Conservation (phyloP, 2,888 invertebrate genomes). For the Nomada fucata region DNA sequence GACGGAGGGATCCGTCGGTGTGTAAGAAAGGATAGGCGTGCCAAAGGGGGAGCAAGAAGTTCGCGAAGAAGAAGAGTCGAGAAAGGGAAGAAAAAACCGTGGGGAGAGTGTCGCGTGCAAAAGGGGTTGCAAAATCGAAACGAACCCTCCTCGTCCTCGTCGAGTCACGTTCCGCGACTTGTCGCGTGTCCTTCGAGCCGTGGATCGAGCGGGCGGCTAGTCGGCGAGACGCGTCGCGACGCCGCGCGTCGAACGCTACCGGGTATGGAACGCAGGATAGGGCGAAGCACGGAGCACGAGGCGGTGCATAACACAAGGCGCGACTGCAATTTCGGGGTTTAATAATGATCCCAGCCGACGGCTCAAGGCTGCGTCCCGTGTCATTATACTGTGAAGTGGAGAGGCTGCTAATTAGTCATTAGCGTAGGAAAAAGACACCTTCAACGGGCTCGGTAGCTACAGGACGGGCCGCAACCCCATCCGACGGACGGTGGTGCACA, state of each 20-base stretch:
- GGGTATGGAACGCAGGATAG: slow-evolving; percentile 39
- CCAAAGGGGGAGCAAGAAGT: not conserved
- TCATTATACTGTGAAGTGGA: slow-evolving; percentile 82
- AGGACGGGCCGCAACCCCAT: slow-evolving; percentile 71
- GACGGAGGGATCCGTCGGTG: not conserved
- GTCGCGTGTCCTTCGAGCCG: slow-evolving; percentile 60
- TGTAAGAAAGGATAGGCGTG: not conserved
- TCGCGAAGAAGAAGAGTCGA: not conserved
- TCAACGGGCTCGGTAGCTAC: slow-evolving; percentile 66
- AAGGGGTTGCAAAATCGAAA: slow-evolving; percentile 27
- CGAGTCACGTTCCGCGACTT: slow-evolving; percentile 64
- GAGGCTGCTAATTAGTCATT: slow-evolving; percentile 84
- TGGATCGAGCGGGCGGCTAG: slow-evolving; percentile 23
- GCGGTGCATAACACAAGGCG: slow-evolving; percentile 53
- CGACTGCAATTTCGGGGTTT: slow-evolving; percentile 77
- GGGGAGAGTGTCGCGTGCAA: not conserved
- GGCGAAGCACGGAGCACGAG: slow-evolving; percentile 51
- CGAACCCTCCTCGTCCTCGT: slow-evolving; percentile 62
- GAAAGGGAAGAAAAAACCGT: not conserved
- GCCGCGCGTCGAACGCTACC: slow-evolving; percentile 2
- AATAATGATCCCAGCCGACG: slow-evolving; percentile 77
- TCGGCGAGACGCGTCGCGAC: slow-evolving; percentile 3
- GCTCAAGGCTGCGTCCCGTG: slow-evolving; percentile 73
- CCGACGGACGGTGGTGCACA: slow-evolving; percentile 66
- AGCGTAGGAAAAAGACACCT: slow-evolving; percentile 84